Conservation (phyloP, 1,140 invertebrate genomes). For the Drosophila nigrodunni region DNA sequence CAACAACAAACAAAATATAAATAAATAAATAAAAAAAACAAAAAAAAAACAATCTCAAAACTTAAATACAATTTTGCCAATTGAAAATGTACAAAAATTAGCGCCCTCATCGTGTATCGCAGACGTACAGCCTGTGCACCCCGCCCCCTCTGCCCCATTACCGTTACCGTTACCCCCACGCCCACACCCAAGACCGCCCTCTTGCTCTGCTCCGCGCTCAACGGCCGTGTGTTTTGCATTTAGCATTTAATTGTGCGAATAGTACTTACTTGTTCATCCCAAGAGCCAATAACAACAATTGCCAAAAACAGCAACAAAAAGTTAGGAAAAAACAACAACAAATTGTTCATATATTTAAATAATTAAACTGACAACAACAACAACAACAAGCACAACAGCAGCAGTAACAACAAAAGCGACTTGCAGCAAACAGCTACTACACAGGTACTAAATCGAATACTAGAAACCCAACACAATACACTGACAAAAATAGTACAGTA, state of each 20-base stretch:
- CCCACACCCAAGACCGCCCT: too few species aligned
- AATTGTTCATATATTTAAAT: conserved; percentile 48
- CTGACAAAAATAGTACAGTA: too few species aligned
- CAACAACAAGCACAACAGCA: conserved; percentile 1
- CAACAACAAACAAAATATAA: conserved; percentile 32
- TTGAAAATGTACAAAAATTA: conserved; percentile 54
- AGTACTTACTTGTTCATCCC: conserved; percentile 7
- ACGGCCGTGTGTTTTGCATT: conserved; percentile 34
- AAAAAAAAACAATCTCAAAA: conserved; percentile 23
- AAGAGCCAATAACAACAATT: conserved; percentile 35
- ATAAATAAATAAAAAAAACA: conserved; percentile 10
- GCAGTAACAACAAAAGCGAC: neutral
- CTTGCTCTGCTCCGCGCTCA: neutral
- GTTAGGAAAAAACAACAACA: neutral
- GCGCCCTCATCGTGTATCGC: conserved; percentile 26
- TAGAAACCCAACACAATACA: too few species aligned
- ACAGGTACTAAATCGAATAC: conserved; percentile 22
- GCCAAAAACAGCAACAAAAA: conserved; percentile 14
- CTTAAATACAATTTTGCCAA: conserved; percentile 37
- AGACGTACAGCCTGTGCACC: neutral
- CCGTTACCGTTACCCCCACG: neutral
- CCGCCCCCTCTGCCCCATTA: neutral
- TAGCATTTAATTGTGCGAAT: conserved; percentile 77
- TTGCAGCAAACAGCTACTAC: conserved; percentile 10
- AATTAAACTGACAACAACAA: conserved; percentile 30